A percentile compares a stretch with the other conserved stretches of the same genome.
Conservation (phyloP, 2,888 invertebrate genomes). For the Orchestes rusci region DNA sequence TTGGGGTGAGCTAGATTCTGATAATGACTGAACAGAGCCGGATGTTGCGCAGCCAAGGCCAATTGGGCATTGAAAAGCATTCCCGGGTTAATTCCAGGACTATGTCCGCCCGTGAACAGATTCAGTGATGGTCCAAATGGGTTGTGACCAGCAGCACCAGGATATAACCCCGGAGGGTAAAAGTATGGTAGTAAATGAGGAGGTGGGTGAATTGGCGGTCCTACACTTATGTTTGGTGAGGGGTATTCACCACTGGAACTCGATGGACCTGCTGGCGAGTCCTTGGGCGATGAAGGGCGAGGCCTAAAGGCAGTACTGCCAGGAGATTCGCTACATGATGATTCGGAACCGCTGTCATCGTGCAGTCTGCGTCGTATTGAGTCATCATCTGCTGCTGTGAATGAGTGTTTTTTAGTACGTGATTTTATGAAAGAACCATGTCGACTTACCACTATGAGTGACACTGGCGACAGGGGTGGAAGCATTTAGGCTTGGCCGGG, state of each 20-base stretch:
- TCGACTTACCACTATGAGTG: slow-evolving; percentile 37
- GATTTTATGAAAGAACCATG: background rate
- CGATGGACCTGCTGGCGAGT: slow-evolving; percentile 45
- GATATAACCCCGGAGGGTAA: slow-evolving; percentile 84
- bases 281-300: slow-evolving; percentile 45
- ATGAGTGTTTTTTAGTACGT: background rate
- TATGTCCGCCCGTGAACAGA: slow-evolving; percentile 52
- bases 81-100: slow-evolving; percentile 70
- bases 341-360: slow-evolving; percentile 66
- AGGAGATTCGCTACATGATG: slow-evolving; percentile 61
- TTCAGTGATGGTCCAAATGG: slow-evolving; percentile 65
- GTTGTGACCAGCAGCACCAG: slow-evolving; percentile 53
- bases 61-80: slow-evolving; percentile 84
- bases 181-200: slow-evolving; percentile 85
- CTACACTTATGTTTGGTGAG: slow-evolving; percentile 88
- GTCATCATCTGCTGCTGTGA: slow-evolving; percentile 40
- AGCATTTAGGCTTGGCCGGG: slow-evolving; percentile 54
- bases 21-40: slow-evolving; percentile 65
- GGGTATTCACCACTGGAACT: slow-evolving; percentile 60
- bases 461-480: slow-evolving; percentile 37
- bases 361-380: slow-evolving; percentile 47
- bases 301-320: slow-evolving; percentile 43
- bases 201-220: slow-evolving; percentile 88
- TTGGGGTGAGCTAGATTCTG: slow-evolving; percentile 58
- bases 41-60: slow-evolving; percentile 81